Percentiles rank a stretch among this genome's conserved stretches.
These are phyloP conservation scores for Chrysocyon brachyurus DNA, from an alignment of 2,797 vertebrate genomes.

Conservation along the genomic window DNA sequence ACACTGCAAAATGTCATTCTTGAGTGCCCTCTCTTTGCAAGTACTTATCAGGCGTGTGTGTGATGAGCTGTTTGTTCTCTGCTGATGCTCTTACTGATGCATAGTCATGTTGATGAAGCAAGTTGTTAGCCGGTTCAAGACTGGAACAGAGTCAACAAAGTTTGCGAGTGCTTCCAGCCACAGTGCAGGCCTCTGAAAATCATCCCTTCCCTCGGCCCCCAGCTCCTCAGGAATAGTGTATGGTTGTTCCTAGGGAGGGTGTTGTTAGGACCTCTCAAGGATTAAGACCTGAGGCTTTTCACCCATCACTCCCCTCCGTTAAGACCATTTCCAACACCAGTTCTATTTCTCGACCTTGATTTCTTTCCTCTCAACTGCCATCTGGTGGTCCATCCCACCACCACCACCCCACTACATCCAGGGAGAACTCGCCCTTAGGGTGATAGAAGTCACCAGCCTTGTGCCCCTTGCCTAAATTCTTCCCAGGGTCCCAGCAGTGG, in stretches of 20 bases:
- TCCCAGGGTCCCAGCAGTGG: not conserved
- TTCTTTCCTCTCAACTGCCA: not conserved
- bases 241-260: not conserved
- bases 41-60: not conserved
- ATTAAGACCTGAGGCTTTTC: not conserved
- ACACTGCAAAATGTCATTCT: not conserved
- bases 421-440: not conserved
- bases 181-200: not conserved
- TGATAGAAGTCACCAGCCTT: not conserved
- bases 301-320: rapidly evolving
- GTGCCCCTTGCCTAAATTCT: not conserved
- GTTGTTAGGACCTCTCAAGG: not conserved
- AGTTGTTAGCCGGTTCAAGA: too few species aligned
- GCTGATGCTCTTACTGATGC: not conserved
- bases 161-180: not conserved
- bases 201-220: not conserved
- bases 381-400: rapidly evolving
- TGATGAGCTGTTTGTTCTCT: too few species aligned
- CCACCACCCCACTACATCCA: not conserved
- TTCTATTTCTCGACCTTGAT: not conserved
- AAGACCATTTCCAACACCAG: not conserved
- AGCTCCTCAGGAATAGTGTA: not conserved
- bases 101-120: not conserved
- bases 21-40: not conserved
- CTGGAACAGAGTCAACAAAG: rapidly evolving